phyloP scores from a whole-genome alignment of 2,888 invertebrate species.

The Thyatira batis region DNA sequence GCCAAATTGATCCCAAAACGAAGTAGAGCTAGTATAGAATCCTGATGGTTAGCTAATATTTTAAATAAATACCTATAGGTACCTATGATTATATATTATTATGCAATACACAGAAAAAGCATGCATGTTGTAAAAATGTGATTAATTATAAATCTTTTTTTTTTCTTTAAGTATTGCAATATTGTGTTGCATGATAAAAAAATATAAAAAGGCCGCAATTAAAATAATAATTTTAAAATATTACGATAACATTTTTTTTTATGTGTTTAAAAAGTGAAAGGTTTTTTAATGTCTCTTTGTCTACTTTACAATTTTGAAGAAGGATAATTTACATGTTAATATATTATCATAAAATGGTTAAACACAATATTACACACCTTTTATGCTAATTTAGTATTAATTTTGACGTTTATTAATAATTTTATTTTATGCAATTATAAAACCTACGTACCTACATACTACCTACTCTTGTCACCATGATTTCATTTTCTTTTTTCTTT shows the following conservation, averaged over 20 bases:
- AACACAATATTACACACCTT: background rate
- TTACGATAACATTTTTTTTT: background rate
- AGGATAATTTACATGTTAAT: background rate
- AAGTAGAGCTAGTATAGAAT: too few species aligned
- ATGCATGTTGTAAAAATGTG: too few species aligned
- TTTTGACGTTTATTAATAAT: background rate
- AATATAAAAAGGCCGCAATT: background rate
- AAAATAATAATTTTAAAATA: background rate
- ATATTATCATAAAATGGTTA: background rate
- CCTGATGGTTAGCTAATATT: too few species aligned
- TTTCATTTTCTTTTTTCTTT: too few species aligned
- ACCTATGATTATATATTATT: too few species aligned
- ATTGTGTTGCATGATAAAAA: too few species aligned
- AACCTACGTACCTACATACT: background rate
- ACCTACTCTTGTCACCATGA: too few species aligned
- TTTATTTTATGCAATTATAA: background rate
- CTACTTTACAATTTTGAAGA: background rate
- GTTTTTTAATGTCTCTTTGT: background rate
- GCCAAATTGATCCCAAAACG: too few species aligned
- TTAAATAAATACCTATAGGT: too few species aligned
- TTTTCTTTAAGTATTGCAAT: too few species aligned
- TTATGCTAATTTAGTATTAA: background rate
- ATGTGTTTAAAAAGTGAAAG: constrained; percentile 11
- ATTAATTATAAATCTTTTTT: too few species aligned
- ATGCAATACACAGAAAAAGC: too few species aligned